Conservation (phyloP, 2,113 vertebrate genomes). For the Natator depressus region DNA sequence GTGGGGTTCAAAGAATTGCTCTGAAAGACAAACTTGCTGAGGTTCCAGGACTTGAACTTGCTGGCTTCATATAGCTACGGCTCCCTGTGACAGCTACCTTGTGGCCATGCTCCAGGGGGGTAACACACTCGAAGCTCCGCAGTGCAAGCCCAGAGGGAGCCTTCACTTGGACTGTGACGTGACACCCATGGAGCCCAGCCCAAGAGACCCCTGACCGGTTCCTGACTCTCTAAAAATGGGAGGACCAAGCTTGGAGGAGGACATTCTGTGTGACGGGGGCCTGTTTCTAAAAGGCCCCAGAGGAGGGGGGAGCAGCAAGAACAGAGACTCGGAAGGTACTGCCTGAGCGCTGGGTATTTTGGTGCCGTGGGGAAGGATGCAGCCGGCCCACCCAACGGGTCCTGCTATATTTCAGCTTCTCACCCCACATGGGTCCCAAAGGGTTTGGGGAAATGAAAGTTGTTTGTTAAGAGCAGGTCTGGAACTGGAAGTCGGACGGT, state of each 20-base stretch:
- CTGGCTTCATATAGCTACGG: rapidly evolving
- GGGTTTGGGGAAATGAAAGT: neutral
- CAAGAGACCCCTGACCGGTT: no score
- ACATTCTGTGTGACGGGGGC: rapidly evolving
- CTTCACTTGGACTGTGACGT: neutral
- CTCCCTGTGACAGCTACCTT: neutral
- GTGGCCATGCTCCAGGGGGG: neutral
- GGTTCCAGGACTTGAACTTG: rapidly evolving
- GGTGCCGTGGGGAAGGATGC: neutral
- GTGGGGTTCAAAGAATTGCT: neutral
- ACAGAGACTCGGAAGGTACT: neutral
- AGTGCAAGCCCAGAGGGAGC: neutral
- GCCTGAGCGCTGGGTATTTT: neutral
- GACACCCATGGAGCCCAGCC: neutral
- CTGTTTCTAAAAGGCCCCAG: neutral
- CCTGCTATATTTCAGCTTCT: neutral
- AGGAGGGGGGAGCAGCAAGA: neutral
- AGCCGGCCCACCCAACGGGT: neutral
- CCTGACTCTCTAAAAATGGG: neutral
- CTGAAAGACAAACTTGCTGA: neutral
- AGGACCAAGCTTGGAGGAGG: no score
- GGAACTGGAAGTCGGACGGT: rapidly evolving
- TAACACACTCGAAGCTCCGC: neutral
- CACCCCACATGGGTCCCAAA: rapidly evolving
- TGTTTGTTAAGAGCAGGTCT: neutral